A percentile compares a stretch with the other conserved stretches of the same genome.
Evolutionary conservation across 2,113 vertebrate species (phyloP).

Genomic region (Macaca mulatta): DNA sequence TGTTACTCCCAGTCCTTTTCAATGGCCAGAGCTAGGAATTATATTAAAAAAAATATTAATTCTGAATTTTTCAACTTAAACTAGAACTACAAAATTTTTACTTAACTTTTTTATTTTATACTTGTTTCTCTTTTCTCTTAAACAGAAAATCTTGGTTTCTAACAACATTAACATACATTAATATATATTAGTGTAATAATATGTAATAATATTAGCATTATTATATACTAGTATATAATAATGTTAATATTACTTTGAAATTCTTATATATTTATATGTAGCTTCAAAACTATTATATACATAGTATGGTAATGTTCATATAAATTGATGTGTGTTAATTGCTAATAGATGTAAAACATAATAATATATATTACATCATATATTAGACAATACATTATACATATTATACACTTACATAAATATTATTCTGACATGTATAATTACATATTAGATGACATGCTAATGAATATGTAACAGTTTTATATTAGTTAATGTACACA

Average conservation of each 20-base stretch:
- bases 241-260: not conserved
- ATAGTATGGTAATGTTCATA: not conserved
- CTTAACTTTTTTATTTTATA: not conserved
- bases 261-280: constrained; percentile 1
- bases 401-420: not conserved
- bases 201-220: not conserved
- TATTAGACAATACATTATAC: not conserved
- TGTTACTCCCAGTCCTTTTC: not conserved
- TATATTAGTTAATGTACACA: not conserved
- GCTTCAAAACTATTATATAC: not conserved
- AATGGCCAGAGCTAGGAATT: not conserved
- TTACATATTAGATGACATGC: not conserved
- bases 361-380: not conserved
- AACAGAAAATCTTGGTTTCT: not conserved
- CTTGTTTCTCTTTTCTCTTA: not conserved
- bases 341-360: not conserved
- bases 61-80: not conserved
- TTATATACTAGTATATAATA: not conserved
- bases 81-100: constrained; percentile 3
- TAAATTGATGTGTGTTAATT: constrained; percentile 16
- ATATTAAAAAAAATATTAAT: not conserved
- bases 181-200: not conserved
- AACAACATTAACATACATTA: not conserved
- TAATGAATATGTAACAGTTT: not conserved
- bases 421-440: not conserved